Base-by-base conservation (phyloP, 2,888 invertebrate species). In the Atethmia centrago region DNA sequence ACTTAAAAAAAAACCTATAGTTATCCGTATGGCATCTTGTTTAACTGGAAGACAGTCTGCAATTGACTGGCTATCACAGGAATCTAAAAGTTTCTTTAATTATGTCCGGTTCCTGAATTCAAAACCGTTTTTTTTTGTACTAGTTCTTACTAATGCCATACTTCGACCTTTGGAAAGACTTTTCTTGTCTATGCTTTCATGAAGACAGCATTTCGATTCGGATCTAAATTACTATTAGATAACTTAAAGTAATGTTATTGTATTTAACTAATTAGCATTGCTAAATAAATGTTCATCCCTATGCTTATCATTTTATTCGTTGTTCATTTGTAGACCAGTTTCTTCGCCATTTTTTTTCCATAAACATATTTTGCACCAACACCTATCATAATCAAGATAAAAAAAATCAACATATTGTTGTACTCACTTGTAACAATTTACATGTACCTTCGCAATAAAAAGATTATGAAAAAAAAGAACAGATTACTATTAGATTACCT, bases 401-500 rank as follows among this genome's bases (percentile, higher is more conserved):
- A 74, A n/a, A 74, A 49, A 66, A 75, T 66, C 56, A 66, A 58
- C 56, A 49, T 40, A 40, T 42, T 63, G 74, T 64, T 40, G 65
- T n/a, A n/a, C 53, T 74, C 36, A 45, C 36, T 55, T 63, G 45
- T 56, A 42, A 42, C 8, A 65, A 73, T 75, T 75, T 31, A 66
- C 75, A 66, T 65, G 40, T 66, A 31, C 25, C 16, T 25, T 10
- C 25, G 58, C 45, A 66, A 7, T 45, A 45, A 9, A 66, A 53
- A 31, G 14, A 69, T 69, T 47, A 51, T 1, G 12, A 59, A 40
- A 51, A 45, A 47, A 47, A 45, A 12, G 12, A 36, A 45, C 5
- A 36, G 72, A 61, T 59, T 45, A 31, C 63, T 78, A 36, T 36
- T 56, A 71, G 51, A 80, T 80, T 76, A 67, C 36, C 28, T 76